Conservation (phyloP, 2,797 vertebrate species). For the Myotis vivesi region DNA sequence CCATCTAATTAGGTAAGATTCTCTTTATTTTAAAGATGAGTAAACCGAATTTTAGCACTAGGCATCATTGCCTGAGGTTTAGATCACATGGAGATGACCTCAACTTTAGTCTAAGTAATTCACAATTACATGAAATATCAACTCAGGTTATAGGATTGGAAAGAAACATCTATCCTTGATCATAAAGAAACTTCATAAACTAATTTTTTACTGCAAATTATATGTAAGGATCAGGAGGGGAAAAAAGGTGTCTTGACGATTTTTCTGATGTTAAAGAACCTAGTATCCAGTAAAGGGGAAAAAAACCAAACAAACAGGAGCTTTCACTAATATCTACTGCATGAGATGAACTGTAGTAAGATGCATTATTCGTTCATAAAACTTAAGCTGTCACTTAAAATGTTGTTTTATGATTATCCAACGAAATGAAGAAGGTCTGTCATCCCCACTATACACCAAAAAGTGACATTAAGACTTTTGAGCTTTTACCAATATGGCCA, state of each 20-base stretch:
- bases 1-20: background rate
- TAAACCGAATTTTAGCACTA: background rate
- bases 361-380: background rate
- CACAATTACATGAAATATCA: background rate
- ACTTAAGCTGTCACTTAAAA: background rate
- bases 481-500: background rate
- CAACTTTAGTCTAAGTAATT: background rate
- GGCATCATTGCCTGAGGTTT: background rate
- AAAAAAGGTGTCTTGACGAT: background rate
- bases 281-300: background rate
- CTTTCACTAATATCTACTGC: background rate
- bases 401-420: background rate
- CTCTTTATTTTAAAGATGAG: background rate
- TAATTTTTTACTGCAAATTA: background rate
- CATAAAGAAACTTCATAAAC: background rate
- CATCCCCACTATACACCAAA: background rate
- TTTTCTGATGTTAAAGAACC: background rate
- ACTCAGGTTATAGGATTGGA: background rate
- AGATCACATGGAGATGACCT: background rate
- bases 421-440: background rate
- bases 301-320: background rate
- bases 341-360: background rate
- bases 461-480: background rate
- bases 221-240: background rate
- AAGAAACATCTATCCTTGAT: background rate